Evolutionary conservation across 2,113 vertebrate genomes (phyloP).

Genomic region (Microcebus jonahi): DNA sequence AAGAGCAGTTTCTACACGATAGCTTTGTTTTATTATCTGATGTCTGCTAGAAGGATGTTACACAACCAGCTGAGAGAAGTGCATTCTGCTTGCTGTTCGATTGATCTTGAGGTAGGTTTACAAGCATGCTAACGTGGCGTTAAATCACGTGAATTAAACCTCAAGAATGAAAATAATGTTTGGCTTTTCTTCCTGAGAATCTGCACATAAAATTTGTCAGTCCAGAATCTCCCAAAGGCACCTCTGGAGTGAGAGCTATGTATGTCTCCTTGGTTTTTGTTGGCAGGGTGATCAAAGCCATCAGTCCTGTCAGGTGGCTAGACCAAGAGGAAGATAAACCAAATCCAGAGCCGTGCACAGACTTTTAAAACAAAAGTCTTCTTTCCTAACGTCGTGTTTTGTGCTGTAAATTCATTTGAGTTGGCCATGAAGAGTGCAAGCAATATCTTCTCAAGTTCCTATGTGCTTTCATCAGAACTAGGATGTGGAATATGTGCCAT

Average conservation of each 20-base stretch:
- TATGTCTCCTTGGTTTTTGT: constrained; percentile 15
- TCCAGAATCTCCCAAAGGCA: not conserved
- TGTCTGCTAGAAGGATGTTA: not conserved
- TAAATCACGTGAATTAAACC: not conserved
- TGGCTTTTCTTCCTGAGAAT: constrained; percentile 21
- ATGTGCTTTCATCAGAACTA: not conserved
- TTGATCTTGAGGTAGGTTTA: not conserved
- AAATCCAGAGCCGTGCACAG: not conserved
- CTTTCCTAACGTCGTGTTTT: not conserved
- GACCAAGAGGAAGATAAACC: not conserved
- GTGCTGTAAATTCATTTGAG: not conserved
- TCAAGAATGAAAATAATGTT: not conserved
- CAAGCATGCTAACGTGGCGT: not conserved
- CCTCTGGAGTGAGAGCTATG: not conserved
- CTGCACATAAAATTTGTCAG: not conserved
- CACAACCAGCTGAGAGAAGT: not conserved
- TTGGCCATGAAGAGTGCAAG: not conserved
- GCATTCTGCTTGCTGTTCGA: not conserved
- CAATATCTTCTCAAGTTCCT: not conserved
- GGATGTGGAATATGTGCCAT: not conserved
- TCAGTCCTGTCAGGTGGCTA: not conserved
- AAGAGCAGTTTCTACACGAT: not conserved
- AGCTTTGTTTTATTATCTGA: not conserved
- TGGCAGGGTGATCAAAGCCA: not conserved
- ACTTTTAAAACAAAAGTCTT: not conserved